Conservation (phyloP, 2,888 invertebrate species). For the Lysandra coridon region DNA sequence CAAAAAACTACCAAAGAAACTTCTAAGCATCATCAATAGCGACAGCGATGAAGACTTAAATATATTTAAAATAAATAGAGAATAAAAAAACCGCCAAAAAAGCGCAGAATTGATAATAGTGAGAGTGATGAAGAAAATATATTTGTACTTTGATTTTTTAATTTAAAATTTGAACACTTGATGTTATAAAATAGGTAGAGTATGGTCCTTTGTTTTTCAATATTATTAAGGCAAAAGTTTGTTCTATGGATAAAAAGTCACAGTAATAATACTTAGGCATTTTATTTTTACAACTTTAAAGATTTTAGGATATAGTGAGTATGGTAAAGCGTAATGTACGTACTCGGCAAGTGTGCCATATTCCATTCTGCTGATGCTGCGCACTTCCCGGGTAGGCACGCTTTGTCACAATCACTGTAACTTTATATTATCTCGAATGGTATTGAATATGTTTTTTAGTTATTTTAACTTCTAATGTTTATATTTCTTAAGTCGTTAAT, state of each 20-base stretch:
- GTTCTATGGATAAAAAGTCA: neutral
- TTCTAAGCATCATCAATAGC: too few species aligned
- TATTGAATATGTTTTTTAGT: neutral
- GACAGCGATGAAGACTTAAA: too few species aligned
- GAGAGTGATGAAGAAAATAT: neutral
- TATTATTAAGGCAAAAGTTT: neutral
- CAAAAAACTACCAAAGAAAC: too few species aligned
- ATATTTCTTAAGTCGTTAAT: neutral
- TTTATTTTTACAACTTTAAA: too few species aligned
- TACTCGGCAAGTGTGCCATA: too few species aligned
- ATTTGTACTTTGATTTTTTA: neutral
- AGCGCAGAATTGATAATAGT: neutral
- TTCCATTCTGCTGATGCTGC: too few species aligned
- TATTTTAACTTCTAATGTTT: too few species aligned
- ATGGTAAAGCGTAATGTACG: too few species aligned
- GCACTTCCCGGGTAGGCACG: too few species aligned
- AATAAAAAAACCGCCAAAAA: neutral
- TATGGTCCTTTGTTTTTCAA: neutral
- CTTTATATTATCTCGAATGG: neutral
- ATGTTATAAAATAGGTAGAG: neutral
- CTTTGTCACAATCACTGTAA: too few species aligned
- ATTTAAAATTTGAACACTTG: neutral
- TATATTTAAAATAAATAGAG: too few species aligned
- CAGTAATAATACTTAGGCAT: neutral
- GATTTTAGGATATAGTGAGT: too few species aligned